Base-by-base conservation (phyloP, 1,140 invertebrate genomes). In the Ectropis grisescens region DNA sequence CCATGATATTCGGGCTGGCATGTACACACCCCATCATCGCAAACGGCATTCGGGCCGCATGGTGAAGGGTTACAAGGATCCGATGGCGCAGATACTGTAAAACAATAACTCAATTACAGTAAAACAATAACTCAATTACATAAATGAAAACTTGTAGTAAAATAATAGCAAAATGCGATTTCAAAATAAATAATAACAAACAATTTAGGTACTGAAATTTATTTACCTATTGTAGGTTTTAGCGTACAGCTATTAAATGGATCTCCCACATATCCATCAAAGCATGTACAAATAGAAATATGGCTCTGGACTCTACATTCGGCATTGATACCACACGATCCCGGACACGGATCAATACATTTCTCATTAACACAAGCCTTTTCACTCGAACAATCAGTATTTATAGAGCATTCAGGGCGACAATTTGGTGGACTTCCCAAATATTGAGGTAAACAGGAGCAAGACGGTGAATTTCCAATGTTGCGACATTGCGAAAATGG, bases 321-420 rank as follows among this genome's bases (percentile, higher is more conserved):
- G n/a, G 91, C 88, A 61, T 93, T 90, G 1, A 80, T 58, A 10
- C 91, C 91, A 69, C 92, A 93, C 14, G 87, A 87, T 41, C 89
- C 90, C n/a, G 88, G 87, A 50, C 92, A 94, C 12, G 91, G 91
- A 67, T 93, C 86, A 34, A 84, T 75, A 64, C 92, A 94, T 75
- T 89, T 90, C 41, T 88, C 86, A 55, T 87, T 88, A 15, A 90
- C 87, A 57, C 92, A 94, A 8, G 90, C 88, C 54, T 87, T 85
- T 41, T 89, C 87, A 12, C 86, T 86, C 1, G 88, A 64, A 69
- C 92, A 94, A 47, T 94, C 91, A 1, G 87, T 85, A 52, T 91
- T 89, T 6, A 90, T 69, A 1, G 86, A 84, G 62, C 92, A 93
- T 71, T 92, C 90, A 2, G 90, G 89, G 37, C 90, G 79, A 59